Base-by-base conservation (phyloP, 2,888 invertebrate species). In the Malthinus seriepunctatus region DNA sequence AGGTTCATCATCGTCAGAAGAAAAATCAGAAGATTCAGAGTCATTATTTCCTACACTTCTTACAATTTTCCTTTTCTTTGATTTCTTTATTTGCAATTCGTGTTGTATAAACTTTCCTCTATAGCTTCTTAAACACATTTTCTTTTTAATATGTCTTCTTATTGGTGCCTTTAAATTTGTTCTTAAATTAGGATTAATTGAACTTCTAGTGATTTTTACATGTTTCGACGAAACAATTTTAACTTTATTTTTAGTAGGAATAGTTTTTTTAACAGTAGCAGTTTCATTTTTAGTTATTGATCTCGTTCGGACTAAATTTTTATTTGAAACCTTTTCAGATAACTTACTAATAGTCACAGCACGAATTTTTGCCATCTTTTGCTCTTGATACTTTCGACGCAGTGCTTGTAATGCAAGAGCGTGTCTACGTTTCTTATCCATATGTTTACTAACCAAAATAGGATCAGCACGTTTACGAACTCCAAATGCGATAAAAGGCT, bases 371-470 rank as follows among this genome's bases (percentile, higher is more conserved):
- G 84, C 84, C 69, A 85, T 77, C 66, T 84, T 80, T 69, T 86
- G 86, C 62, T 84, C 84, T 67, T 84, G 84, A 69, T 85, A 84
- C 69, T 85, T 85, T 65, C 83, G 81, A 55, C 83, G 80, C 14
- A 86, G 71, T 9, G 83, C 84, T 71, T 83, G 85, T 15, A 85
- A 78, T 5, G 84, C 81, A 7, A 79, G 66, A 8, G 79, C 78
- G 65, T 79, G 79, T 47, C 78, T 65, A 47, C 79, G 65, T 64
- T 79, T 79, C 58, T 72, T 75, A 60, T 79, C 79, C 76, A 79
- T 78, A 59, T 79, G 77, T 61, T 74, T 73, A 56, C 76, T 77
- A 31, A 79, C 78, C 23, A 78, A 74, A 52, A 79, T 73, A 2
- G 79, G 79, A 71, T 83, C 84, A 2, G 84, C 83, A 37, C 83